A percentile compares a stretch with the other conserved stretches of the same genome.
Conservation (phyloP, 2,888 invertebrate genomes). For the Cremastobaeus sp. region DNA sequence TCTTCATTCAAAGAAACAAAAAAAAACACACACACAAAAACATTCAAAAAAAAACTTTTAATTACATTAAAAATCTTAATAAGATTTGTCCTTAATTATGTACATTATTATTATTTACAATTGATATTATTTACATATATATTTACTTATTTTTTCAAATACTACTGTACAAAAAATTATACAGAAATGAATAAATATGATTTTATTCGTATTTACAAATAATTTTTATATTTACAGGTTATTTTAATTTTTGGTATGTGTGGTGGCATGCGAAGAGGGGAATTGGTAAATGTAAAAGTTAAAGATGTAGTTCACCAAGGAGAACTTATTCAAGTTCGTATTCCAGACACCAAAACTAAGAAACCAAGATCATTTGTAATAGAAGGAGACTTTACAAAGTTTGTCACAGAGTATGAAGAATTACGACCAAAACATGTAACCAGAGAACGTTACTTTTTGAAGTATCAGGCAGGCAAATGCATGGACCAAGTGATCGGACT, state of each 20-base stretch:
- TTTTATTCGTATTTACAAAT: constrained; percentile 1
- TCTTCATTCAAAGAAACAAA: too few species aligned
- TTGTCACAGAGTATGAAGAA: constrained; percentile 22
- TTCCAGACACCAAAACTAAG: constrained; percentile 29
- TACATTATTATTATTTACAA: too few species aligned
- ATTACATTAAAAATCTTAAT: too few species aligned
- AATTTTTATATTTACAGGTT: constrained; percentile 26
- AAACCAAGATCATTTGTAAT: constrained; percentile 25
- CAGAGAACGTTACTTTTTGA: constrained; percentile 40
- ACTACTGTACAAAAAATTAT: too few species aligned
- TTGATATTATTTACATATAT: too few species aligned
- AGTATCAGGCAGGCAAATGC: constrained; percentile 60
- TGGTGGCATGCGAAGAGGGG: constrained; percentile 29
- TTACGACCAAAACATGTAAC: constrained; percentile 16
- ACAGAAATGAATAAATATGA: neutral
- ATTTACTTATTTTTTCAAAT: too few species aligned
- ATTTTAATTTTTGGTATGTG: constrained; percentile 32
- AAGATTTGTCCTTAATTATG: too few species aligned
- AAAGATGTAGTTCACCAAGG: constrained; percentile 29
- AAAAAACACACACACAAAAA: too few species aligned
- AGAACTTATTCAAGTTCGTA: constrained; percentile 11
- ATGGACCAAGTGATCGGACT: constrained; percentile 45
- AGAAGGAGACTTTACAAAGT: constrained; percentile 6
- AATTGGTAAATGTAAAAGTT: constrained; percentile 29
- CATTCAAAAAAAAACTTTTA: too few species aligned